Base-by-base conservation (phyloP, 2,113 vertebrate genomes). In the Bubalus kerabau region DNA sequence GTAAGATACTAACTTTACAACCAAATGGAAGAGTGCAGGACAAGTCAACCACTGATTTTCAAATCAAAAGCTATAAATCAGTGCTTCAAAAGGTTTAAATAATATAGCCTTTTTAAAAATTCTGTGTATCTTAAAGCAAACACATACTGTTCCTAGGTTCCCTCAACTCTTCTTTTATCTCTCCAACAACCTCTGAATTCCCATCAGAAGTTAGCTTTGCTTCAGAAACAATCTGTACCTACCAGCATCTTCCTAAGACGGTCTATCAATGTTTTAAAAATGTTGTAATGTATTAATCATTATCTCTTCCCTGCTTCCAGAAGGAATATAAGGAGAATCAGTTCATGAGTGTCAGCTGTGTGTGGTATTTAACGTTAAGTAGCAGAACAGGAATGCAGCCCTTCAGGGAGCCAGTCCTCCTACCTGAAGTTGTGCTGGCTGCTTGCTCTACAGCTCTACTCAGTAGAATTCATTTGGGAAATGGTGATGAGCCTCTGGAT, bases 201-300 rank as follows among this genome's bases (percentile, higher is more conserved):
- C 43, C 60, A 94, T 78, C 60, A 59, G 56, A 95, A 94, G 56
- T 64, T 32, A 16, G 30, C 26, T 92, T 96, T 94, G 46, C 67
- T 76, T 96, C 67, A 88, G 43, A 94, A 95, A 88, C 74, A 60
- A 62, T 80, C 14, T 46, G 9, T 7, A 21, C 14, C 32, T 80
- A 43, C n/a, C 62, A 57, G 40, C 24, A 30, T 67, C 83, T 95
- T 94, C 56, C 64, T 19, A 80, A 95, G 81, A 82, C 26, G 24
- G 26, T 71, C 83, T 84, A 76, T 94, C 85, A 83, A 36, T 71
- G 93, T 86, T 97, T 95, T 86, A 57, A 89, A 91, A 95, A 13
- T 17, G 8, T 26, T 95, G 36, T 91, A 62, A 97, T 94, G 91
- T 88, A 96, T 95, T 97, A 71, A 88, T 93, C 78, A 93, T 86